Evolutionary conservation across 1,140 invertebrate species (phyloP).

Genomic region (Magallana ariakensis): DNA sequence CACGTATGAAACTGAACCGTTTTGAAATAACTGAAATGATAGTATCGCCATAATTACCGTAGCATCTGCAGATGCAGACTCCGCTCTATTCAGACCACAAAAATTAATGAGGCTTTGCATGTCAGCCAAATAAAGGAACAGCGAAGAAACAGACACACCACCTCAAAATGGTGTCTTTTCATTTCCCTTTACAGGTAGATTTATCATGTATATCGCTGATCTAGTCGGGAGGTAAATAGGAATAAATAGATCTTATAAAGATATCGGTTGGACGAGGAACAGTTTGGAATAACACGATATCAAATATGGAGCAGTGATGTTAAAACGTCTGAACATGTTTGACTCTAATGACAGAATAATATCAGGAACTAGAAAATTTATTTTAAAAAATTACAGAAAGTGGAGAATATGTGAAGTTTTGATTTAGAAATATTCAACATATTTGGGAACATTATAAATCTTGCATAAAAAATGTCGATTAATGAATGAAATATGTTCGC

Average conservation of each 20-base stretch:
- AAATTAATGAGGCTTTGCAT: slow-evolving; percentile 11
- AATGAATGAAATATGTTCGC: no score
- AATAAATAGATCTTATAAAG: not conserved
- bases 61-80: slow-evolving; percentile 18
- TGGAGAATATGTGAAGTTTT: no score
- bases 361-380: no score
- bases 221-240: not conserved
- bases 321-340: no score
- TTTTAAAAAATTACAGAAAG: no score
- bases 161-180: not conserved
- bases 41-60: not conserved
- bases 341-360: no score
- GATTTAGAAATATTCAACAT: no score
- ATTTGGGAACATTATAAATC: no score
- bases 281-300: no score
- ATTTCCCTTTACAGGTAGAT: not conserved
- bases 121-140: not conserved
- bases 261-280: no score
- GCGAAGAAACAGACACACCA: not conserved
- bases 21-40: slow-evolving; percentile 4
- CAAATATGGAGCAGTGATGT: no score
- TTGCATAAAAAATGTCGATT: no score
- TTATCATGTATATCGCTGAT: slow-evolving; percentile 1
- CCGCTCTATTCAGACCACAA: not conserved
- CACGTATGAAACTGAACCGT: not conserved